phyloP scores from a whole-genome alignment of 2,797 vertebrate genomes.

The Spheniscus humboldti region DNA sequence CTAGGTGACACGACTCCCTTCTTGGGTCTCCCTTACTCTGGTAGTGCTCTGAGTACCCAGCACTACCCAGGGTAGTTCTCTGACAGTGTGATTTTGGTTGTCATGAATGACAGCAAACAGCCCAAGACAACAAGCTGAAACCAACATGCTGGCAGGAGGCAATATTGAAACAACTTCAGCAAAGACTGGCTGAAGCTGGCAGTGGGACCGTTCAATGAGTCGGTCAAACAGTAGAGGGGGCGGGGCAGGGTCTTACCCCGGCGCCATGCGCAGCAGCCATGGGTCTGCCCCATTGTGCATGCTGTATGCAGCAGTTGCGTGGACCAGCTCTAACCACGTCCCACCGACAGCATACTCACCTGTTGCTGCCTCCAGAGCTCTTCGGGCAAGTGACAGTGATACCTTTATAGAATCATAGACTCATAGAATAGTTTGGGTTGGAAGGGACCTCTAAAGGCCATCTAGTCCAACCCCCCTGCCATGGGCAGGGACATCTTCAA shows the following conservation, averaged over 20 bases:
- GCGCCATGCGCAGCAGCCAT: rapidly evolving
- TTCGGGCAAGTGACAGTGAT: not conserved
- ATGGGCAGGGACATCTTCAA: no score
- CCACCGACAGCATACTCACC: not conserved
- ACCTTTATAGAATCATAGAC: no score
- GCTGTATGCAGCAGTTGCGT: not conserved
- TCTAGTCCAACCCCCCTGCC: no score
- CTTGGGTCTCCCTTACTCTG: not conserved
- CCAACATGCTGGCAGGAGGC: not conserved
- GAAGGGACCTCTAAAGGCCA: no score
- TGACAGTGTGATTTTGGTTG: not conserved
- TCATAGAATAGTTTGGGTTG: no score
- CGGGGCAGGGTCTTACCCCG: not conserved
- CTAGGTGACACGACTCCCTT: not conserved
- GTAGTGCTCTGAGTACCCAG: not conserved
- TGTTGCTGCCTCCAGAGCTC: not conserved
- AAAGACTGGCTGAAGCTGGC: not conserved
- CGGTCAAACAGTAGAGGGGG: not conserved
- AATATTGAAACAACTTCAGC: not conserved
- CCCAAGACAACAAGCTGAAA: not conserved
- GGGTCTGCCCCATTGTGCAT: not conserved
- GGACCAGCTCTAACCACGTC: not conserved
- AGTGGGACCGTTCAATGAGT: not conserved
- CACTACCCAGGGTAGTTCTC: not conserved
- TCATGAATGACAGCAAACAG: not conserved